phyloP scores from a whole-genome alignment of 2,888 invertebrate species.

The Hydriomena furcata region DNA sequence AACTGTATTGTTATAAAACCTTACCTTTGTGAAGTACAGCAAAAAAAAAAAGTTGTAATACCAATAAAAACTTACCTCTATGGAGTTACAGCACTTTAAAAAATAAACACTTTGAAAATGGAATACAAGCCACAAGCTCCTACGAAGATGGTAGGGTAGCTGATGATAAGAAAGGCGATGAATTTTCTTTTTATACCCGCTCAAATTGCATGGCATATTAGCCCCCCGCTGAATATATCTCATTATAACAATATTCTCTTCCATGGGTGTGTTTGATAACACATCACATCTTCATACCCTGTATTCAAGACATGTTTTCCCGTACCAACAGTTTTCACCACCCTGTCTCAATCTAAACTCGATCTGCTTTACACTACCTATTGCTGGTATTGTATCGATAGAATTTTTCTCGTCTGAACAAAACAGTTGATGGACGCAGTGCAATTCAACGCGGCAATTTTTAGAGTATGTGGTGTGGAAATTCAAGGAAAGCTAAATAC shows the following conservation, averaged over 20 bases:
- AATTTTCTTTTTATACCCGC: constrained; percentile 65
- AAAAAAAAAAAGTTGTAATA: no score
- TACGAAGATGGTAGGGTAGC: constrained; percentile 50
- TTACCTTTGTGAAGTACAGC: no score
- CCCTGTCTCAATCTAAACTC: background rate
- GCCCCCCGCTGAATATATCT: constrained; percentile 77
- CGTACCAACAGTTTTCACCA: constrained; percentile 8
- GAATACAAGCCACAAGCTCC: constrained; percentile 52
- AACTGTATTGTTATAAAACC: no score
- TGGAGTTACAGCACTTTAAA: constrained; percentile 32
- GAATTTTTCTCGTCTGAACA: background rate
- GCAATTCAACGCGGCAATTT: background rate
- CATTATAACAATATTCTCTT: constrained; percentile 58
- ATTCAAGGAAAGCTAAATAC: constrained; percentile 40
- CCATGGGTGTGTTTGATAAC: constrained; percentile 68
- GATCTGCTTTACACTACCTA: constrained; percentile 2
- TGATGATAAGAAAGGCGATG: constrained; percentile 41
- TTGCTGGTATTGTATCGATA: background rate
- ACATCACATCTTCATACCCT: constrained; percentile 65
- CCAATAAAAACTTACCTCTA: constrained; percentile 48
- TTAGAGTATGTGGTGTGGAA: background rate
- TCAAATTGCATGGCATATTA: constrained; percentile 66
- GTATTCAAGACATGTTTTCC: constrained; percentile 54
- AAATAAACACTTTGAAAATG: constrained; percentile 33
- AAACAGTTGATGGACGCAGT: constrained; percentile 26